These are phyloP conservation scores for Pantherophis vulpinus DNA, from an alignment of 2,797 vertebrate species.

Conservation along the genomic window DNA sequence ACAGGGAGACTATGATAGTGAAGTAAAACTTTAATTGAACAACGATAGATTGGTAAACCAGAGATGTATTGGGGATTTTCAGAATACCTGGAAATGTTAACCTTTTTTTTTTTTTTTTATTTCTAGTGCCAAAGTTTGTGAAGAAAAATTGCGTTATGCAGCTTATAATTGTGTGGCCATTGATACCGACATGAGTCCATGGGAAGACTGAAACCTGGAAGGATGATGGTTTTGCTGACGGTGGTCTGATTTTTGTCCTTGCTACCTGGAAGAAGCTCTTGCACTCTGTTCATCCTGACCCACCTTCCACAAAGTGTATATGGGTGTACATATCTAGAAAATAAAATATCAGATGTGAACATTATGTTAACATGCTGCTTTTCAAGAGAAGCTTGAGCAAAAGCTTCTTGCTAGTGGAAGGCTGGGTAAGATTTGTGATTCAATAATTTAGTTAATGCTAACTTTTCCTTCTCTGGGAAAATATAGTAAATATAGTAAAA, in stretches of 20 bases:
- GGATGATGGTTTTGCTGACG: not conserved
- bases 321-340: slow-evolving; percentile 34
- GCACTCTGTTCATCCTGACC: not conserved
- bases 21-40: not conserved
- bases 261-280: not conserved
- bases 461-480: not conserved
- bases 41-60: not conserved
- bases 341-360: slow-evolving; percentile 51
- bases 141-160: slow-evolving; percentile 96
- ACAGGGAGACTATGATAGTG: not conserved
- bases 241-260: slow-evolving; percentile 6
- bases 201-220: slow-evolving; percentile 85
- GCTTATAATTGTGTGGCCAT: slow-evolving; percentile 99
- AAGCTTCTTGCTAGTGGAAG: not conserved
- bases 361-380: not conserved
- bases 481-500: not conserved
- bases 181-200: slow-evolving; percentile 96
- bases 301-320: slow-evolving; percentile 6
- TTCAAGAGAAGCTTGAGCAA: not conserved
- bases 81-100: not conserved
- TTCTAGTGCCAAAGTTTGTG: slow-evolving; percentile 89
- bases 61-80: not conserved
- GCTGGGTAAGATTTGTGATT: not conserved
- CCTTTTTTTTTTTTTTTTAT: not conserved
- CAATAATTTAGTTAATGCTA: not conserved